Evolutionary conservation across 2,888 invertebrate species (phyloP).

Genomic region (Hirtodrosophila confusa): DNA sequence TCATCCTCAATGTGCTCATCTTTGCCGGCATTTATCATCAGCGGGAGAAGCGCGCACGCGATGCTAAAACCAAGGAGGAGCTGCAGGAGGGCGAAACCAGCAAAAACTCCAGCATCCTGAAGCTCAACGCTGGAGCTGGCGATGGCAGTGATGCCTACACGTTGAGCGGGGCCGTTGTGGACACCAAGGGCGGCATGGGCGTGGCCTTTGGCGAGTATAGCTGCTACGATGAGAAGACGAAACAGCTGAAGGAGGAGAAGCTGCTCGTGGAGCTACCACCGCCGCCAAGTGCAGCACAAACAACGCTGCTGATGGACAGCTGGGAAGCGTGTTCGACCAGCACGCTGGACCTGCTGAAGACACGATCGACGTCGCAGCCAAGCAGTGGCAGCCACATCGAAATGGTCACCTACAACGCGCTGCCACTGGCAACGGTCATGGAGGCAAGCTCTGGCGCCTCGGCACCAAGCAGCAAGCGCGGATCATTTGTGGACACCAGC

Average conservation of each 20-base stretch:
- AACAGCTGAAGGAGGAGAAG: slow-evolving; percentile 85
- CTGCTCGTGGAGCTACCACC: slow-evolving; percentile 87
- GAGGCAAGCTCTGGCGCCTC: slow-evolving; percentile 46
- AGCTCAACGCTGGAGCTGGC: slow-evolving; percentile 72
- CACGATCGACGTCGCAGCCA: slow-evolving; percentile 53
- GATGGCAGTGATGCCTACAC: slow-evolving; percentile 64
- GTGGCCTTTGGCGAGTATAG: slow-evolving; percentile 87
- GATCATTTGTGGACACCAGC: slow-evolving; percentile 70
- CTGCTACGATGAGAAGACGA: slow-evolving; percentile 87
- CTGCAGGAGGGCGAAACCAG: slow-evolving; percentile 86
- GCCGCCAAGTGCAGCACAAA: slow-evolving; percentile 42
- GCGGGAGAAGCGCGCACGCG: slow-evolving; percentile 87
- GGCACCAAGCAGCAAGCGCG: slow-evolving; percentile 69
- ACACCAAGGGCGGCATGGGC: slow-evolving; percentile 65
- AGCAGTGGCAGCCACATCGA: slow-evolving; percentile 51
- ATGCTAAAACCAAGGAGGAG: slow-evolving; percentile 91
- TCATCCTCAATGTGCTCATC: slow-evolving; percentile 92
- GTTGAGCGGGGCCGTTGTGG: slow-evolving; percentile 63
- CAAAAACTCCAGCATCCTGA: slow-evolving; percentile 80
- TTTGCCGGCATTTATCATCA: slow-evolving; percentile 96
- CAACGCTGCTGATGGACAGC: slow-evolving; percentile 65
- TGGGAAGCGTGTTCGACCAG: slow-evolving; percentile 78
- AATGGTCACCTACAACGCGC: slow-evolving; percentile 69
- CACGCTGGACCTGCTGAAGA: slow-evolving; percentile 81
- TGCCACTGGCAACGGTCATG: slow-evolving; percentile 60